Evolutionary conservation across 2,113 vertebrate species (phyloP).

Genomic region (Heterocephalus glaber): DNA sequence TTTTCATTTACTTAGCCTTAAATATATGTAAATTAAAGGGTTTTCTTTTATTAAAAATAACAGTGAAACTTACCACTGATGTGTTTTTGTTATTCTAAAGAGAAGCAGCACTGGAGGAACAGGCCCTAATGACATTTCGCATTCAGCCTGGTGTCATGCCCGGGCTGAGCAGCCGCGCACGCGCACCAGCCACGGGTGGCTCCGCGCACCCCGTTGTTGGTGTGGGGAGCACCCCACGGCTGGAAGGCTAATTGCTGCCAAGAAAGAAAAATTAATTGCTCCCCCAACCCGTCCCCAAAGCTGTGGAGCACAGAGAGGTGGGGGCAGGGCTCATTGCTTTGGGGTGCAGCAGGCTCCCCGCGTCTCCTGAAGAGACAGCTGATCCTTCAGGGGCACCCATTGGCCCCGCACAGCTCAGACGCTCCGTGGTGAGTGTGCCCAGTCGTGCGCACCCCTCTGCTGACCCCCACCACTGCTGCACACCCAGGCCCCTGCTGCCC

Average conservation of each 20-base stretch:
- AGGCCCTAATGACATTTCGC: conserved; percentile 84
- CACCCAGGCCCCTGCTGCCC: accelerated
- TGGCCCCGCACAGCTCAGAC: background rate
- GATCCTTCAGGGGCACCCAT: background rate
- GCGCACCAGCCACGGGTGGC: background rate
- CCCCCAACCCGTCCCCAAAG: background rate
- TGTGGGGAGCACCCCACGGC: background rate
- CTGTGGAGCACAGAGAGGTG: background rate
- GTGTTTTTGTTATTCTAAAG: conserved; percentile 88
- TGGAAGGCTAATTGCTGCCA: conserved; percentile 56
- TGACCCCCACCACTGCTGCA: no score
- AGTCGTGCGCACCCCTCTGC: accelerated
- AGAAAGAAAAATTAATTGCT: conserved; percentile 49
- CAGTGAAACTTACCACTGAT: conserved; percentile 83
- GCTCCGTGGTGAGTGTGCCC: accelerated
- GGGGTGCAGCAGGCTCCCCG: background rate
- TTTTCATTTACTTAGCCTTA: conserved; percentile 88
- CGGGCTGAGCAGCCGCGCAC: conserved; percentile 52
- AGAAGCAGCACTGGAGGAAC: conserved; percentile 82
- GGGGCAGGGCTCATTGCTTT: background rate
- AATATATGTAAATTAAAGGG: conserved; percentile 89
- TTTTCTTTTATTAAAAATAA: conserved; percentile 89
- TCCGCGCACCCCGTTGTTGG: background rate
- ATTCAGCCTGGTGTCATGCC: conserved; percentile 83
- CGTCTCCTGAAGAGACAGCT: background rate